Evolutionary conservation across 2,888 invertebrate species (phyloP).

Genomic region (Eristalis arbustorum): DNA sequence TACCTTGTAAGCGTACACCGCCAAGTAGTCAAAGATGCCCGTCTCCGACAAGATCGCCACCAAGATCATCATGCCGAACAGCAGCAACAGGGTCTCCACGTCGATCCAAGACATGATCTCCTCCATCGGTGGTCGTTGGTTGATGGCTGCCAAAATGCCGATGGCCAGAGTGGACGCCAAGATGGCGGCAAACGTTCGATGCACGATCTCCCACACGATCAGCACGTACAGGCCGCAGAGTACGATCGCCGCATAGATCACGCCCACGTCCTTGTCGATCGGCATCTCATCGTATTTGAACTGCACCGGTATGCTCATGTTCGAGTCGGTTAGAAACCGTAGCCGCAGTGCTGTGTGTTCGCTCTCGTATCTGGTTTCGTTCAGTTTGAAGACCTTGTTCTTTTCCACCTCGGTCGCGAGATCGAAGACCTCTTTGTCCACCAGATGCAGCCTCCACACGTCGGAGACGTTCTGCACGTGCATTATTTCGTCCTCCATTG

Average conservation of each 20-base stretch:
- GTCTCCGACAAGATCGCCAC: constrained; percentile 90
- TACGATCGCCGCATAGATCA: constrained; percentile 86
- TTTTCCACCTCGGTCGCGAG: constrained; percentile 80
- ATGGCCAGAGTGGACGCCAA: constrained; percentile 87
- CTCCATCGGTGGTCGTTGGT: constrained; percentile 86
- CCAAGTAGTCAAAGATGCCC: constrained; percentile 89
- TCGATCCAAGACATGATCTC: constrained; percentile 89
- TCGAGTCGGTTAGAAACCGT: constrained; percentile 76
- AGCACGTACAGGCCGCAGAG: constrained; percentile 88
- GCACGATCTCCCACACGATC: constrained; percentile 88
- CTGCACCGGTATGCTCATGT: constrained; percentile 80
- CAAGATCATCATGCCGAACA: constrained; percentile 91
- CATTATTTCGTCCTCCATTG: constrained; percentile 27
- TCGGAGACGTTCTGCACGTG: constrained; percentile 65
- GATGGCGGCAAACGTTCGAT: constrained; percentile 88
- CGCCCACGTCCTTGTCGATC: constrained; percentile 84
- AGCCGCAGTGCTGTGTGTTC: constrained; percentile 74
- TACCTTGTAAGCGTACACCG: constrained; percentile 86
- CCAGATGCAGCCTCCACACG: constrained; percentile 77
- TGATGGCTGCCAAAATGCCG: constrained; percentile 85
- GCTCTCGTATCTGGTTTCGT: constrained; percentile 68
- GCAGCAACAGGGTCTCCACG: constrained; percentile 85
- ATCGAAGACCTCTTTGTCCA: constrained; percentile 77
- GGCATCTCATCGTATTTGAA: constrained; percentile 85
- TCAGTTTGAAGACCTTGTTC: constrained; percentile 74